A percentile compares a stretch with the other conserved stretches of the same genome.
phyloP scores from a whole-genome alignment of 2,888 invertebrate genomes.

The Venusia cambrica region DNA sequence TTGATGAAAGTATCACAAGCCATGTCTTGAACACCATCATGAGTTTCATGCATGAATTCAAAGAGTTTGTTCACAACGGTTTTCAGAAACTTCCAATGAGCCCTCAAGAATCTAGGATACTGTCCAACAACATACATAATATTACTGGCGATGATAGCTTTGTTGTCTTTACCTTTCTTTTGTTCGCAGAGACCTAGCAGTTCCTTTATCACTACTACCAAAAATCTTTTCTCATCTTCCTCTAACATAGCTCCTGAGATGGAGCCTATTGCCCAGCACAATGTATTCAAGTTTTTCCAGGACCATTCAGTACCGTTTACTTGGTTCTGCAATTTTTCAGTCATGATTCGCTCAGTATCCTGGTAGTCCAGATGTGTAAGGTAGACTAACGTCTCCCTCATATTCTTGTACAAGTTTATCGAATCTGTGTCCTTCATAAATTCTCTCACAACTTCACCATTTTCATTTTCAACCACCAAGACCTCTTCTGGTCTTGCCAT shows the following conservation, averaged over 20 bases:
- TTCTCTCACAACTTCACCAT: slow-evolving; percentile 99
- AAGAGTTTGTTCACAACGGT: slow-evolving; percentile 99
- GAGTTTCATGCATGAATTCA: slow-evolving; percentile 99
- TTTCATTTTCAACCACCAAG: slow-evolving; percentile 99
- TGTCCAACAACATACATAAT: slow-evolving; percentile 99
- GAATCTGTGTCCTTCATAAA: slow-evolving; percentile 99
- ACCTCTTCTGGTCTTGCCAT: slow-evolving; percentile 99
- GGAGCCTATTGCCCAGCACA: slow-evolving; percentile 99
- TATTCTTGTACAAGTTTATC: slow-evolving; percentile 99
- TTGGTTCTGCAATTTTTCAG: slow-evolving; percentile 98
- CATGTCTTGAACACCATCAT: slow-evolving; percentile 99
- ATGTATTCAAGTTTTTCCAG: slow-evolving; percentile 99
- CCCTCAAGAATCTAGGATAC: slow-evolving; percentile 98
- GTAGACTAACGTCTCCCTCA: slow-evolving; percentile 98
- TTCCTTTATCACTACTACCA: slow-evolving; percentile 99
- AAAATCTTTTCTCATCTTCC: slow-evolving; percentile 99
- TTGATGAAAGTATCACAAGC: slow-evolving; percentile 99
- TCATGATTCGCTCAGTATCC: slow-evolving; percentile 99
- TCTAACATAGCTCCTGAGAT: slow-evolving; percentile 99
- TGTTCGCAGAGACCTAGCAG: slow-evolving; percentile 98
- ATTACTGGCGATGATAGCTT: slow-evolving; percentile 99
- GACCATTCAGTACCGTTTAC: slow-evolving; percentile 99
- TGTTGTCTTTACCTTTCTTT: slow-evolving; percentile 99
- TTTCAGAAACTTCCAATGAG: slow-evolving; percentile 99
- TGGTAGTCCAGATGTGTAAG: slow-evolving; percentile 98